Evolutionary conservation across 2,888 invertebrate genomes (phyloP), one percentile per base, ranked within the genome.

Genomic region (Pandemis heparana): DNA sequence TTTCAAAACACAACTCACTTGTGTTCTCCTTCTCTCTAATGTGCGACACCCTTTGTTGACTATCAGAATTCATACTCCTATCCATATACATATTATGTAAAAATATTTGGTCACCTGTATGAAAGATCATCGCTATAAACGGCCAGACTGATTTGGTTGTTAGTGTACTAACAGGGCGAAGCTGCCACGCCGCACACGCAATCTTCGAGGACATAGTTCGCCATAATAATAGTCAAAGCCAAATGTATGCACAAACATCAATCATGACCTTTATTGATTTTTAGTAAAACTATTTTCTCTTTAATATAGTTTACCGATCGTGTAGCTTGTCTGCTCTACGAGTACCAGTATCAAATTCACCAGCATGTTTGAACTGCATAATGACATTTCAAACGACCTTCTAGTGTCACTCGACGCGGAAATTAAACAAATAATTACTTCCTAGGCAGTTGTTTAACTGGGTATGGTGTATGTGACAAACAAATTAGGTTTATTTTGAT

Each of bases 351-450:
- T 56, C 61, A 71, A 71, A 75, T 70, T 66, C 23, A 64, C 61
- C 64, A 71, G 59, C 70, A 65, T 56, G 51, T 67, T 74, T 60
- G 70, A 68, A 68, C 64, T 59, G 70, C 76, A 77, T 79, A 80
- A 80, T 77, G 77, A 75, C 77, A 84, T 89, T 89, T 87, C 84
- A 86, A 87, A 87, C 85, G 91, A 90, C 92, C 92, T 92, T 91
- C 90, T 70, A 87, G 79, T 82, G 85, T 85, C 84, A 87, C 85
- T 86, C 85, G 85, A 91, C 80, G 86, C 91, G 91, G 92, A 92
- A 91, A 91, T 92, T 89, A 87, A 89, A 85, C 83, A 78, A 81
- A 84, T 85, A 88, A 90, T 91, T 86, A 89, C 90, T 90, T 87
- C 87, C 87, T 89, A 89, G 60, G 14, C 66, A 62, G 70, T 69